These are phyloP conservation scores for Prunella himalayana DNA, from an alignment of 2,113 vertebrate genomes.

Conservation along the genomic window DNA sequence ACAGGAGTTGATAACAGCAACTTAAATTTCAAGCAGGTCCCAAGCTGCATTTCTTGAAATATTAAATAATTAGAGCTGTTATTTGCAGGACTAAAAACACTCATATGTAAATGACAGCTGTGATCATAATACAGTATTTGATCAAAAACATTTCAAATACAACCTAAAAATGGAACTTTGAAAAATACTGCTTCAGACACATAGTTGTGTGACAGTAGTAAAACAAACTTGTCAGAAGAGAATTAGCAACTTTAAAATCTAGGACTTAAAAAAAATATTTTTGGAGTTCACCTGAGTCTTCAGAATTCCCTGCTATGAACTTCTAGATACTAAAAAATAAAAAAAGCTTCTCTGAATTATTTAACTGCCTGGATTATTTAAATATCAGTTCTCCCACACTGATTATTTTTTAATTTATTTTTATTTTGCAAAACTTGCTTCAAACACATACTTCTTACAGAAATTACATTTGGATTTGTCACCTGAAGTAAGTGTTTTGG, in stretches of 20 bases:
- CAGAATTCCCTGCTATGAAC: neutral
- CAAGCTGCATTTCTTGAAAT: neutral
- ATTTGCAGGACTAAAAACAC: neutral
- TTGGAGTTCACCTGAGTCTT: neutral
- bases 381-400: neutral
- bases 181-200: neutral
- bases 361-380: neutral
- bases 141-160: neutral
- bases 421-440: neutral
- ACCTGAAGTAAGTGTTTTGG: neutral
- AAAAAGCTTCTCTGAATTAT: neutral
- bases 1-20: neutral
- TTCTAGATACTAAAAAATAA: neutral
- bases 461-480: neutral
- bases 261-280: neutral
- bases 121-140: neutral
- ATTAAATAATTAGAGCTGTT: conserved; percentile 16
- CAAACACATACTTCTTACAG: neutral
- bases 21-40: neutral
- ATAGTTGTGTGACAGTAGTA: neutral
- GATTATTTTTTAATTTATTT: neutral
- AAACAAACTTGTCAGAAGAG: neutral
- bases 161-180: neutral
- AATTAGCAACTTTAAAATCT: neutral
- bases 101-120: neutral